A percentile compares a stretch with the other conserved stretches of the same genome.
These are phyloP conservation scores for Rhinogobius similis DNA, from an alignment of 2,113 vertebrate species.

Conservation along the genomic window DNA sequence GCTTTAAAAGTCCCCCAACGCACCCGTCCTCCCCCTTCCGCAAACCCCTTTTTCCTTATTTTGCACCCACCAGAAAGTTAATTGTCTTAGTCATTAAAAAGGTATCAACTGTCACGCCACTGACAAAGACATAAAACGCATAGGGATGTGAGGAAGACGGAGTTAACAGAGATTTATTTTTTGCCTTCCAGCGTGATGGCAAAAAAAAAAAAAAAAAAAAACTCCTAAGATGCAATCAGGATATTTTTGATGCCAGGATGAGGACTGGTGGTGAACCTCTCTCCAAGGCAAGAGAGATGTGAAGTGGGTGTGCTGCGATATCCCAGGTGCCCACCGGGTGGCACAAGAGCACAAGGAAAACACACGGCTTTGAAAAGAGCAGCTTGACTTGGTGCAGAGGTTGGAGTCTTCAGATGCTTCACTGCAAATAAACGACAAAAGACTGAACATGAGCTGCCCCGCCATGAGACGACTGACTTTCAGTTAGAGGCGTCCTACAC, in stretches of 20 bases:
- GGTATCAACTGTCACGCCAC: conserved; percentile 69
- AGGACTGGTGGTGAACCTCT: conserved; percentile 57
- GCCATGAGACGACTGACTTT: conserved; percentile 43
- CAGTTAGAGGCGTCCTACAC: not conserved
- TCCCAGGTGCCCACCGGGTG: conserved; percentile 73
- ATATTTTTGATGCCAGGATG: conserved; percentile 66
- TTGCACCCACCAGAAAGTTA: conserved; percentile 67
- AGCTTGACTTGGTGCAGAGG: conserved; percentile 30
- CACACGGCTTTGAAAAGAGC: conserved; percentile 27
- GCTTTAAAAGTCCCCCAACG: conserved; percentile 41
- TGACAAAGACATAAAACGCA: conserved; percentile 64
- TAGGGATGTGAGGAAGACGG: conserved; percentile 54
- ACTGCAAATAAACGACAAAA: conserved; percentile 25
- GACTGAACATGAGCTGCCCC: conserved; percentile 30
- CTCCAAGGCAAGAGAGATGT: conserved; percentile 46
- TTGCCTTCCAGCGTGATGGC: conserved; percentile 67
- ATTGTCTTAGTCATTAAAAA: conserved; percentile 76
- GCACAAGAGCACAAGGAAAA: conserved; percentile 80
- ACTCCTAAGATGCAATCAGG: conserved; percentile 69
- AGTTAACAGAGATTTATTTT: conserved; percentile 58
- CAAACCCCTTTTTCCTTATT: conserved; percentile 55
- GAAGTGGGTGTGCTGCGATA: conserved; percentile 28
- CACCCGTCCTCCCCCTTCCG: conserved; percentile 13
- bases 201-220: conserved; percentile 30
- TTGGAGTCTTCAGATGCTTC: conserved; percentile 24